A percentile compares a stretch with the other conserved stretches of the same genome.
Conservation (phyloP, 2,797 vertebrate genomes). For the Gymnothorax javanicus region DNA sequence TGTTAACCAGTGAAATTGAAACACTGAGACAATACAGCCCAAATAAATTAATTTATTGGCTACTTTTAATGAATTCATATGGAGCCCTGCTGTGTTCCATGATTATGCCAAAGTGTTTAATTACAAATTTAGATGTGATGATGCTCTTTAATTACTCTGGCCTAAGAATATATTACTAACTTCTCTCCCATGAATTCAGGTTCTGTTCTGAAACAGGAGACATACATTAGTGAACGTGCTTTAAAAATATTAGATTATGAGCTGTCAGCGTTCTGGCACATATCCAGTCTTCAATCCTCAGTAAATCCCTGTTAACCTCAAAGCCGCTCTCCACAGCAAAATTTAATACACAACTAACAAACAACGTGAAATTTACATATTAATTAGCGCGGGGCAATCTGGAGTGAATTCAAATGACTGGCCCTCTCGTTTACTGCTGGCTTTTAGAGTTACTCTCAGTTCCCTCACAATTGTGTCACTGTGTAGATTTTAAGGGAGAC, state of each 20-base stretch:
- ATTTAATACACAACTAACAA: slow-evolving; percentile 45
- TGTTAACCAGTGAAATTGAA: slow-evolving; percentile 34
- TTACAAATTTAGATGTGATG: slow-evolving; percentile 91
- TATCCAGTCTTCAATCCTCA: slow-evolving; percentile 37
- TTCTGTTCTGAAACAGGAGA: slow-evolving; percentile 57
- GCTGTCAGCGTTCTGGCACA: slow-evolving; percentile 39
- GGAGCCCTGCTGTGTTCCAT: slow-evolving; percentile 85
- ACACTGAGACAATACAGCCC: slow-evolving; percentile 68
- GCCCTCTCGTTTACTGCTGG: slow-evolving; percentile 31
- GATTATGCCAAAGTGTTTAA: slow-evolving; percentile 91
- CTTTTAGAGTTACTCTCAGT: slow-evolving; percentile 25
- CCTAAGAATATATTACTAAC: slow-evolving; percentile 67
- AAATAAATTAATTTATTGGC: slow-evolving; percentile 76
- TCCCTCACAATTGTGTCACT: slow-evolving; percentile 17
- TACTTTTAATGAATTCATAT: slow-evolving; percentile 85
- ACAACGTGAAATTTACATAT: slow-evolving; percentile 45
- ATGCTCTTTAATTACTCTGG: slow-evolving; percentile 87
- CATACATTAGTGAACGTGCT: slow-evolving; percentile 39
- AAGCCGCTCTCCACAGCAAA: slow-evolving; percentile 39
- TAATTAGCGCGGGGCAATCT: slow-evolving; percentile 41
- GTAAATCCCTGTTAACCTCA: slow-evolving; percentile 41
- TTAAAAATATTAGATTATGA: slow-evolving; percentile 40
- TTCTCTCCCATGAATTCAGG: slow-evolving; percentile 69
- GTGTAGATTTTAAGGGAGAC: slow-evolving; percentile 34
- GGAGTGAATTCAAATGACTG: slow-evolving; percentile 42